phyloP scores from a whole-genome alignment of 2,888 invertebrate species.

The Acleris sparsana region DNA sequence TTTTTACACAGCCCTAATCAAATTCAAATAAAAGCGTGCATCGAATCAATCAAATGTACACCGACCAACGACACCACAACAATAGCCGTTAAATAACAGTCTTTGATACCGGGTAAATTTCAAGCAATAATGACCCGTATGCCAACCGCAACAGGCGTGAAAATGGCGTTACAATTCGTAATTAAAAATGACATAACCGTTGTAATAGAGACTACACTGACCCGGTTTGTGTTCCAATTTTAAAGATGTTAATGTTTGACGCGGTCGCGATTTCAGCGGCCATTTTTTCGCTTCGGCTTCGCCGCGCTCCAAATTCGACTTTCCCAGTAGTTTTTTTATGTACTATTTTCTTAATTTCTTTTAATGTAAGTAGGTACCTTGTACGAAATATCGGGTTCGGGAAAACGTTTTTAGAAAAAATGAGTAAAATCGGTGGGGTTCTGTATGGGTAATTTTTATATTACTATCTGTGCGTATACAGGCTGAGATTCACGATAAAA shows the following conservation, averaged over 20 bases:
- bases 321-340: too few species aligned
- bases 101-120: constrained; percentile 15
- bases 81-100: constrained; percentile 27
- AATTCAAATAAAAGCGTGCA: background rate
- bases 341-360: too few species aligned
- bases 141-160: constrained; percentile 17
- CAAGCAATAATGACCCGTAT: constrained; percentile 28
- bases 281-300: too few species aligned
- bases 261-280: background rate
- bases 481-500: too few species aligned
- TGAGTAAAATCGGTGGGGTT: too few species aligned
- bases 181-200: constrained; percentile 30
- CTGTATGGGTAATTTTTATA: too few species aligned
- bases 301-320: too few species aligned
- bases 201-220: constrained; percentile 23
- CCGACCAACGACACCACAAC: constrained; percentile 14
- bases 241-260: constrained; percentile 20
- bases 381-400: too few species aligned
- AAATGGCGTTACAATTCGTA: constrained; percentile 30
- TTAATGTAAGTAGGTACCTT: too few species aligned
- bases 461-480: too few species aligned
- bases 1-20: constrained; percentile 12
- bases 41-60: constrained; percentile 23
- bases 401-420: too few species aligned
- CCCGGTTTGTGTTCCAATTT: constrained; percentile 21